Evolutionary conservation across 2,888 invertebrate species (phyloP), one percentile per base, ranked within the genome.

Genomic region (Microdon myrmicae): DNA sequence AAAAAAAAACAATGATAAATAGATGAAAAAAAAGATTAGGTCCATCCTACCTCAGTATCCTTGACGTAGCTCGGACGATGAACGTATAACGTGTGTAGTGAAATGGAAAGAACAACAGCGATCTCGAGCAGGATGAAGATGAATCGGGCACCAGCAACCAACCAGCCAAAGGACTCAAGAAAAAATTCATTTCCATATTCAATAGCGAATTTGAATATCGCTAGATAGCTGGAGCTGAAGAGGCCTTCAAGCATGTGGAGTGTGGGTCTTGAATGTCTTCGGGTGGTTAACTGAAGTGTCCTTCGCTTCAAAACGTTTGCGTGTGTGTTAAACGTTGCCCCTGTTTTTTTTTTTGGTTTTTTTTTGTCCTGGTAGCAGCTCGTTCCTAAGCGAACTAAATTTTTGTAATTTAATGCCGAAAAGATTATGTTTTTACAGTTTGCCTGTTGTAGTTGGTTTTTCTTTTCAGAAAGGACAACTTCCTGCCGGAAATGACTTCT

Each of bases 161-260:
- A 9, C n/a, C 17, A 12, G 17, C 14, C 10, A 10, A 10, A 7
- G 22, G 12, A 39, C n/a, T 9, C 6, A 23, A 34, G 13, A 45
- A 49, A 38, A 55, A 41, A 26, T 12, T 35, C 20, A 64, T 56
- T 56, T 64, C 17, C 64, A 64, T 64, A 64, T 51, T 56, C 64
- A 56, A 64, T 64, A 56, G 64, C 25, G 28, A 45, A 56, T 64
- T 56, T 56, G 64, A 56, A 64, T 56, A 56, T 51, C 56, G 44
- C 41, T 28, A 10, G 31, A 16, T 7, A n/a, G 31, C 1, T 31
- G 16, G 16, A 31, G 31, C n/a, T 14, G 17, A 13, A 31, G 9
- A 31, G 31, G 31, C 17, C 4, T 17, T 31, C 16, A 16, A 17
- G n/a, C 12, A 31, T 17, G 7, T 4, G 7, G 8, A 17, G 31